Percentiles rank a stretch among this genome's conserved stretches.
Conservation (phyloP, 2,888 invertebrate species). For the Apomyelois bistriatella region DNA sequence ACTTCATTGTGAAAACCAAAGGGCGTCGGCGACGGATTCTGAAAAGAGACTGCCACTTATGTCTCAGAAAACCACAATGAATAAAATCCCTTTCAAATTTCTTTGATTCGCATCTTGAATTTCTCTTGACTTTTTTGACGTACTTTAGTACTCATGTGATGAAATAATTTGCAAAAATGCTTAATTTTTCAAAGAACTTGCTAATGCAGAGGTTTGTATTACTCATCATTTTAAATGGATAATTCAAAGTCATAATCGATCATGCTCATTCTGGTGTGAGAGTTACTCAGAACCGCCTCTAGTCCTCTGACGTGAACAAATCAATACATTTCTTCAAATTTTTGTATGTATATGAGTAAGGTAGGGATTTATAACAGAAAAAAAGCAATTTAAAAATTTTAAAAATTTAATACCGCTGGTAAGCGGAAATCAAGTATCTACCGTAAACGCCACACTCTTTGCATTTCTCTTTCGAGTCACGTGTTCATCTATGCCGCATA, state of each 20-base stretch:
- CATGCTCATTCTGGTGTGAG: no score
- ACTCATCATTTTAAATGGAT: no score
- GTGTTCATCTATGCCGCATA: constrained; percentile 33
- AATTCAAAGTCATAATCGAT: no score
- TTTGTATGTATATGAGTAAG: no score
- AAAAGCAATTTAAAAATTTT: no score
- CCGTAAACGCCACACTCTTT: background rate
- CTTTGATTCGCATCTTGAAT: background rate
- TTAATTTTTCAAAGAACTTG: background rate
- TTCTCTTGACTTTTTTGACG: background rate
- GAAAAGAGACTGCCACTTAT: constrained; percentile 1
- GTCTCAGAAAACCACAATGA: background rate
- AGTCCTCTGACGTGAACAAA: no score
- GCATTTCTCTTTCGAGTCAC: constrained; percentile 33
- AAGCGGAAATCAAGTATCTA: constrained; percentile 2
- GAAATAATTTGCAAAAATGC: background rate
- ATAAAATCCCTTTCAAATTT: constrained; percentile 1
- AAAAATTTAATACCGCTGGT: no score
- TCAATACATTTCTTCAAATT: no score
- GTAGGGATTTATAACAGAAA: no score
- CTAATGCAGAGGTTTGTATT: no score
- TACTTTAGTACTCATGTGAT: background rate
- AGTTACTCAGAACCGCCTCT: no score
- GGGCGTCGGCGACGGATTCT: background rate
- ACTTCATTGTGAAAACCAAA: constrained; percentile 8